Conservation (phyloP, 2,797 vertebrate genomes). For the Silurus lanzhouensis region DNA sequence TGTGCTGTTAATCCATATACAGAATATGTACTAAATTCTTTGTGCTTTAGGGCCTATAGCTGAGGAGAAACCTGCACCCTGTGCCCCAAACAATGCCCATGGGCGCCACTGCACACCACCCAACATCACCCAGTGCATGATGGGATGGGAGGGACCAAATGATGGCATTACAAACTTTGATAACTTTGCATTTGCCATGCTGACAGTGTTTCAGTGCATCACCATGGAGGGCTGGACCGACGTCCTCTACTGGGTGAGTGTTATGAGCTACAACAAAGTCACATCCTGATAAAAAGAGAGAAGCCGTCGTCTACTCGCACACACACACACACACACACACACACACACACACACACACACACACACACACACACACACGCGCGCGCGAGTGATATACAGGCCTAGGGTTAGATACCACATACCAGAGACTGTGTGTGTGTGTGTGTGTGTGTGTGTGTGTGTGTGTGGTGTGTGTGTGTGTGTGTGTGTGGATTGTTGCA, state of each 20-base stretch:
- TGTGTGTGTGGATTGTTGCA: conserved; percentile 24
- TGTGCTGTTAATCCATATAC: not conserved
- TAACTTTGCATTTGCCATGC: conserved; percentile 98
- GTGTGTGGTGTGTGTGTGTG: conserved; percentile 9
- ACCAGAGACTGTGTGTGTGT: not conserved
- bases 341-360: not conserved
- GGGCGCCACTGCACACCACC: conserved; percentile 85
- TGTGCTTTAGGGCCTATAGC: conserved; percentile 73
- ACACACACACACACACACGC: too few species aligned
- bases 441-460: too few species aligned
- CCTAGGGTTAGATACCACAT: conserved; percentile 10
- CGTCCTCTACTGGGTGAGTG: conserved; percentile 94
- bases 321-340: not conserved
- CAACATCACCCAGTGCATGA: conserved; percentile 82
- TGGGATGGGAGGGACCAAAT: conserved; percentile 93
- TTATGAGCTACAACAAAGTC: not conserved
- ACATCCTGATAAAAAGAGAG: not conserved
- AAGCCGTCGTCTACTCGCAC: not conserved
- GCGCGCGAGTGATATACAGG: not conserved
- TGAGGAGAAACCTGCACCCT: conserved; percentile 92
- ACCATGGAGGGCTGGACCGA: conserved; percentile 99
- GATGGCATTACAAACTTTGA: conserved; percentile 98
- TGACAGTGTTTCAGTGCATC: conserved; percentile 98
- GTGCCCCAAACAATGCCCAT: conserved; percentile 82
- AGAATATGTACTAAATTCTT: not conserved